phyloP scores from a whole-genome alignment of 2,113 vertebrate genomes.

The Sclerurus mexicanus region DNA sequence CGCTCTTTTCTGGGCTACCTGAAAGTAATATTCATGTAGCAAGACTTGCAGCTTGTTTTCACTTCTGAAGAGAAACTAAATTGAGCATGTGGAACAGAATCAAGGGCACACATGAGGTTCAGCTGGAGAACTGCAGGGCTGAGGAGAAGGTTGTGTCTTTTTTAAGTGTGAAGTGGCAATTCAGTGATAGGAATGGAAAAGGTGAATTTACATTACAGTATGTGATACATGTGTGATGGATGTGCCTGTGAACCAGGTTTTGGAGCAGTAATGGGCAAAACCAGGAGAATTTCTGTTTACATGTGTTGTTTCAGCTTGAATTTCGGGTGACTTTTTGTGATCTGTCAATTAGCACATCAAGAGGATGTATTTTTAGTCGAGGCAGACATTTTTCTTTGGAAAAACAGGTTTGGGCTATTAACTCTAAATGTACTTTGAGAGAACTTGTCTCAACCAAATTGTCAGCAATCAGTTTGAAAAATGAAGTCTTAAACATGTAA shows the following conservation, averaged over 20 bases:
- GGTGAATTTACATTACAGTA: not conserved
- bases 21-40: not conserved
- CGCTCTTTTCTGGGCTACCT: not conserved
- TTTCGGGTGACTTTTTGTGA: not conserved
- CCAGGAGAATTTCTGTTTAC: not conserved
- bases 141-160: not conserved
- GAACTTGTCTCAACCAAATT: not conserved
- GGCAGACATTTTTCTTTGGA: not conserved
- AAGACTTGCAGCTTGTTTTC: not conserved
- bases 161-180: not conserved
- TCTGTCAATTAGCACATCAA: slow-evolving; percentile 19
- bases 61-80: not conserved
- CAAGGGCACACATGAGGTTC: not conserved
- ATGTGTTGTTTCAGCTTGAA: not conserved
- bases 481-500: not conserved
- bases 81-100: not conserved
- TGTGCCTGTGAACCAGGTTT: not conserved
- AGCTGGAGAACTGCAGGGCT: not conserved
- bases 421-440: not conserved
- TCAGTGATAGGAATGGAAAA: not conserved
- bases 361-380: not conserved
- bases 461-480: not conserved
- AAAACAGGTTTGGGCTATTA: slow-evolving; percentile 1
- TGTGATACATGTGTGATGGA: rapidly evolving
- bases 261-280: not conserved